Conservation (phyloP, 30 jellyfish, hydroid and myxozoan species). For the Haliclystus octoradiatus region DNA sequence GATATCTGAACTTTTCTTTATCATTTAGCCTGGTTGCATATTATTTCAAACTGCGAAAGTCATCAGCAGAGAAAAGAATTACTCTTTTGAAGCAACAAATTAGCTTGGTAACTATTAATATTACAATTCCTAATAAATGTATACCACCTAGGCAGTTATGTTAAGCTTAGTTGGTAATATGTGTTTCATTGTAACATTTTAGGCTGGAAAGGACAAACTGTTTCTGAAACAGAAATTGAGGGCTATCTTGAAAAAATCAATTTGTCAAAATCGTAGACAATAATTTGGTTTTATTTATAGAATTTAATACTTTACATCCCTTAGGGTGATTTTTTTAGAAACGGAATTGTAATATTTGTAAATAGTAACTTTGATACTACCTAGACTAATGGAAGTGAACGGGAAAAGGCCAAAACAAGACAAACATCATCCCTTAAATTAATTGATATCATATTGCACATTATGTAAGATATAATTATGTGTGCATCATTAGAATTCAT, state of each 20-base stretch:
- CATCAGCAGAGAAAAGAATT: constrained; percentile 82
- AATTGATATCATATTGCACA: too few species aligned
- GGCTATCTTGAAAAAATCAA: constrained; percentile 10
- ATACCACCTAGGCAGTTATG: too few species aligned
- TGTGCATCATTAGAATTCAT: too few species aligned
- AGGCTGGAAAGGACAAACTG: constrained; percentile 82
- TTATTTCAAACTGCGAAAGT: constrained; percentile 70
- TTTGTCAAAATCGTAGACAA: background rate
- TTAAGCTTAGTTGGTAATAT: background rate
- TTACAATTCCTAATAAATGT: too few species aligned
- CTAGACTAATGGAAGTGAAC: too few species aligned
- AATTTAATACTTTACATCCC: background rate
- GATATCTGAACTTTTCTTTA: too few species aligned
- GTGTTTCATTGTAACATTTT: constrained; percentile 5
- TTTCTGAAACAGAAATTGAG: constrained; percentile 43
- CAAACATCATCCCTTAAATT: too few species aligned
- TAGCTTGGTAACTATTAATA: constrained; percentile 46
- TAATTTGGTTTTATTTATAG: background rate
- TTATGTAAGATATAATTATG: too few species aligned
- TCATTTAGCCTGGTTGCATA: constrained; percentile 74
- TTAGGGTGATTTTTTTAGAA: background rate
- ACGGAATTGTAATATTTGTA: background rate
- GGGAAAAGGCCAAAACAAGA: too few species aligned
- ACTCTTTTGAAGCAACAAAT: constrained; percentile 67
- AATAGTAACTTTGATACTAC: too few species aligned